Base-by-base conservation (phyloP, 2,888 invertebrate genomes). In the Heteromurus nitidus region DNA sequence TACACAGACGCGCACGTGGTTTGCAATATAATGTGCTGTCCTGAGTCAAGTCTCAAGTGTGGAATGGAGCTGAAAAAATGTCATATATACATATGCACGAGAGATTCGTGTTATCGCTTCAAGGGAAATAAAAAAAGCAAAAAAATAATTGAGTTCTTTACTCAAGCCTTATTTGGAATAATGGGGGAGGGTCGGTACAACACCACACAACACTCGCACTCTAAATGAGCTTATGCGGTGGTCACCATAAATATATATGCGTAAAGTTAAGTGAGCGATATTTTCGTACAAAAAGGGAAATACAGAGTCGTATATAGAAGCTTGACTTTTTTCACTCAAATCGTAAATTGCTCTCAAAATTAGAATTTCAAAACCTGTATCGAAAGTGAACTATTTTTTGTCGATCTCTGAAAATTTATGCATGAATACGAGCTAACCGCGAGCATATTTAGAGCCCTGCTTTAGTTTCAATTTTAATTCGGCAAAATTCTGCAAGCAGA, bases 121-220 rank as follows among this genome's bases (percentile, higher is more conserved):
- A n/a, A n/a, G n/a, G 20, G 36, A 69, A 36, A 55, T 55, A 60
- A 31, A 53, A 60, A 60, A 44, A 64, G 24, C 24, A 30, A 47
- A 30, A 44, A 44, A 64, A 42, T 75, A 75, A 75, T 75, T 75
- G 74, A 75, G 74, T 75, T 75, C 74, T 75, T 67, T 22, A 22
- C 74, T 42, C 28, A 26, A n/a, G 3, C 74, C 55, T 42, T 75
- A 55, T 75, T 75, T 75, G 74, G 74, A 42, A 55, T 75, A 65
- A 75, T 75, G 74, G 74, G 65, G 74, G 74, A 65, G 74, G 65
- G 50, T 74, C 64, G 18, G 53, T 64, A 31, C 26, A 50, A 47
- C 74, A 72, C 44, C 65, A 44, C n/a, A 62, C 30, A 62, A 26
- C 9, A 26, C 26, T 13, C 26, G 20, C 9, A 26, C 26, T 13